Evolutionary conservation across 2,113 vertebrate genomes (phyloP), one percentile per base, ranked within the genome.

Genomic region (Corapipo altera): DNA sequence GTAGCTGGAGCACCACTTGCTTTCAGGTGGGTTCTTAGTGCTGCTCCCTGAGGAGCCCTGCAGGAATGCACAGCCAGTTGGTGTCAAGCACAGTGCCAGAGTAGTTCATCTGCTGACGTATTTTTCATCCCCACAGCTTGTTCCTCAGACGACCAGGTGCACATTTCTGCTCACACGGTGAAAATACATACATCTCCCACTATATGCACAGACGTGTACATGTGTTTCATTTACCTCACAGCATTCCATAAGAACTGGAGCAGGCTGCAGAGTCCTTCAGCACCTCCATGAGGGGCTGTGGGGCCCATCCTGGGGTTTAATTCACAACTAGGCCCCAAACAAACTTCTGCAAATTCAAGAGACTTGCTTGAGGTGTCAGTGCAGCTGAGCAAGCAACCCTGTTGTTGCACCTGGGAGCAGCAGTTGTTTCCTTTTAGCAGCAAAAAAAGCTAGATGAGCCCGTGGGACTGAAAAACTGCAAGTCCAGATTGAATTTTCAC

Each of bases 41-140:
- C 32, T 66, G 15, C 12, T 69, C 48, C 54, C 67, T 8, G 35
- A 83, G 48, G 32, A 32, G 32, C 37, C 23, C 73, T 8, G 76
- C 24, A 77, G 59, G 37, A 55, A 80, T 10, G 3, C 0, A 0
- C 44, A 65, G n/a, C 24, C 49, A 64, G 37, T 17, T 0, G 0
- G 79, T 1, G 5, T 64, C 59, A 35, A 82, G 26, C 57, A 81
- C n/a, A 59, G 39, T 15, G 10, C 65, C 92, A 91, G 48, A 0
- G 0, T 33, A 79, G 48, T 24, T 69, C 8, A 86, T 49, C 14
- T 52, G 49, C 61, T 58, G 33, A 39, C 1, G 0, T 4, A 35
- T 27, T 73, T 59, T 44, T 61, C 76, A 86, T 20, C 20, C 44
- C 41, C 32, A 27, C 17, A 79, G 39, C 39, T 37, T 10, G 0